A percentile compares a stretch with the other conserved stretches of the same genome.
Conservation (phyloP, 2,888 invertebrate genomes). For the Chrysotoxum bicinctum region DNA sequence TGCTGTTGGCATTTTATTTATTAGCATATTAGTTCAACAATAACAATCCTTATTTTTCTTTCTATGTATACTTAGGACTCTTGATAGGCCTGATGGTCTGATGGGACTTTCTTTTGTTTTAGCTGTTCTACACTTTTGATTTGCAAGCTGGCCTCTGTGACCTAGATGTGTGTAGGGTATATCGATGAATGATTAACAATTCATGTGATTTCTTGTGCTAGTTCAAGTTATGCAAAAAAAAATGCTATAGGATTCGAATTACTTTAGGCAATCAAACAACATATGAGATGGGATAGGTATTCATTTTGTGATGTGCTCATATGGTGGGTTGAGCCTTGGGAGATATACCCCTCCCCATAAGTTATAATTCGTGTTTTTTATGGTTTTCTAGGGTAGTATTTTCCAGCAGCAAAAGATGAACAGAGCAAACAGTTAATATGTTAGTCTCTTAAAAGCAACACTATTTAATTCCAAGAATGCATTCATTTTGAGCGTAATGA, state of each 20-base stretch:
- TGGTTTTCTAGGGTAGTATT: not conserved
- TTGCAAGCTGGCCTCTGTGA: conserved; percentile 43
- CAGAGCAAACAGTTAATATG: not conserved
- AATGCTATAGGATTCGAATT: not conserved
- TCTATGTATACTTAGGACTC: conserved; percentile 65
- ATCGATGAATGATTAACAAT: conserved; percentile 24
- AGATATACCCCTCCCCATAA: not conserved
- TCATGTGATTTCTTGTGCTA: not conserved
- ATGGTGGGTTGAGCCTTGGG: not conserved
- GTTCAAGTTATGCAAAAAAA: not conserved
- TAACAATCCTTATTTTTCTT: conserved; percentile 67
- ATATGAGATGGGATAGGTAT: not conserved
- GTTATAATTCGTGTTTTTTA: not conserved
- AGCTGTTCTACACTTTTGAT: conserved; percentile 40
- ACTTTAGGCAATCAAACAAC: conserved; percentile 2
- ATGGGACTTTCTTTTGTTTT: conserved; percentile 32
- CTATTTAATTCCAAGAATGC: not conserved
- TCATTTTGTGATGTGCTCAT: not conserved
- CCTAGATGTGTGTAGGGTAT: not conserved
- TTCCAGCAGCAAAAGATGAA: not conserved
- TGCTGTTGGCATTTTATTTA: conserved; percentile 65
- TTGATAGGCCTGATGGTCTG: conserved; percentile 3
- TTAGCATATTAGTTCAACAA: conserved; percentile 70
- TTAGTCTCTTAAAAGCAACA: not conserved
- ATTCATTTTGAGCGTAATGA: not conserved